A percentile compares a stretch with the other conserved stretches of the same genome.
Evolutionary conservation across 2,797 vertebrate species (phyloP).

Genomic region (Gadopsis marmoratus): DNA sequence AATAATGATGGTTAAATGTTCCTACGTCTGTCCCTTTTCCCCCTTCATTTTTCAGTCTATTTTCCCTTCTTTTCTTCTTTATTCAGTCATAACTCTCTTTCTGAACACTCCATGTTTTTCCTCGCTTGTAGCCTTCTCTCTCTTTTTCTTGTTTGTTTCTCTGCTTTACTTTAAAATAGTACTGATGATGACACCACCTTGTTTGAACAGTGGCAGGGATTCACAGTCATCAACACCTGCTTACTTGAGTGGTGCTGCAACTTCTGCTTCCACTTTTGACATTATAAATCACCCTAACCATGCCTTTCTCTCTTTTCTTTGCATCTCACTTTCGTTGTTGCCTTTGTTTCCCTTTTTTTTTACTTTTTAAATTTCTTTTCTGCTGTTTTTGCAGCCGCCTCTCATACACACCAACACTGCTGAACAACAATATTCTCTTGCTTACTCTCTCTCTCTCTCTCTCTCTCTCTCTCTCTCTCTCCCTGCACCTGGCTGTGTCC

Average conservation of each 20-base stretch:
- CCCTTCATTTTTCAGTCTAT: background rate
- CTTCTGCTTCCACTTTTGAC: constrained; percentile 42
- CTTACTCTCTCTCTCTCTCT: background rate
- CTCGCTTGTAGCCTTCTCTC: constrained; percentile 1
- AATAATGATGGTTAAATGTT: background rate
- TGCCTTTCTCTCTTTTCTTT: constrained; percentile 11
- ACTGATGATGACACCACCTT: constrained; percentile 42
- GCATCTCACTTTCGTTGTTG: background rate
- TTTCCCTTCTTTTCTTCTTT: background rate
- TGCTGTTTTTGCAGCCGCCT: constrained; percentile 48
- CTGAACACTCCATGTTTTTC: background rate
- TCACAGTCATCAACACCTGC: constrained; percentile 74
- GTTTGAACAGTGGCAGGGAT: constrained; percentile 50
- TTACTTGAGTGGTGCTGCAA: constrained; percentile 24
- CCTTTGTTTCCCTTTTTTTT: constrained; percentile 1
- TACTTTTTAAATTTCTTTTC: constrained; percentile 40
- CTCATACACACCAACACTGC: constrained; percentile 44
- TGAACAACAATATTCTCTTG: too few species aligned
- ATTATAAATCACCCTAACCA: constrained; percentile 18
- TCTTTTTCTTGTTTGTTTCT: constrained; percentile 17
- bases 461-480: constrained; percentile 20
- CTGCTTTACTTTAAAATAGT: constrained; percentile 44
- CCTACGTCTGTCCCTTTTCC: background rate
- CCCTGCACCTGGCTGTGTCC: constrained; percentile 63
- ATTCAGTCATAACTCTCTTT: background rate